These are phyloP conservation scores for Crepidodera aurea DNA, from an alignment of 2,888 invertebrate species.

Conservation along the genomic window DNA sequence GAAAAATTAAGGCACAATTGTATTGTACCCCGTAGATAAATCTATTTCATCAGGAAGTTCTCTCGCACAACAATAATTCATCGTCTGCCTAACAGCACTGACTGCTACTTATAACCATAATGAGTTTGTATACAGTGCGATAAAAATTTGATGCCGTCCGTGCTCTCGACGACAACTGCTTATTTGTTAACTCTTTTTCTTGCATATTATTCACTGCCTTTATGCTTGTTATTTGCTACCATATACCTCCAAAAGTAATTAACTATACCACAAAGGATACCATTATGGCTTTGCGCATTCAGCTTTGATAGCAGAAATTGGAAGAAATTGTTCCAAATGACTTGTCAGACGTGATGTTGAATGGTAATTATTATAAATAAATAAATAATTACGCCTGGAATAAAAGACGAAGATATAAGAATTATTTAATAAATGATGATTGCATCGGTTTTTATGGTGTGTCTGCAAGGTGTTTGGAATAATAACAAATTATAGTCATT, in stretches of 20 bases:
- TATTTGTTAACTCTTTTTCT: neutral
- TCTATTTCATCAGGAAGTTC: no score
- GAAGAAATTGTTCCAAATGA: slow-evolving; percentile 3
- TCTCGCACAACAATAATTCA: neutral
- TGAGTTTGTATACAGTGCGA: neutral
- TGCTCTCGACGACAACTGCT: neutral
- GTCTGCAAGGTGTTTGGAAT: neutral
- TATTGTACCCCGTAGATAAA: no score
- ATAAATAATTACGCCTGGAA: neutral
- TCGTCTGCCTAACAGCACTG: neutral
- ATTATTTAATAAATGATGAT: slow-evolving; percentile 9
- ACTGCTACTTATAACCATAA: neutral
- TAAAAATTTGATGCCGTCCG: neutral
- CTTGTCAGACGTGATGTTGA: neutral
- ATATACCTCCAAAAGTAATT: slow-evolving; percentile 9
- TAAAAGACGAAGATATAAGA: neutral
- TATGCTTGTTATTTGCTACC: neutral
- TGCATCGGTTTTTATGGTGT: neutral
- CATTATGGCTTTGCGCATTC: neutral
- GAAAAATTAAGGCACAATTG: no score
- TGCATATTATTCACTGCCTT: neutral
- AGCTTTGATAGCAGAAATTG: neutral
- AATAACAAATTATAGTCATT: neutral
- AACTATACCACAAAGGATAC: neutral
- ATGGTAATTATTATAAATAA: slow-evolving; percentile 4